Evolutionary conservation across 2,797 vertebrate genomes (phyloP).

Genomic region (Nothura maculosa): DNA sequence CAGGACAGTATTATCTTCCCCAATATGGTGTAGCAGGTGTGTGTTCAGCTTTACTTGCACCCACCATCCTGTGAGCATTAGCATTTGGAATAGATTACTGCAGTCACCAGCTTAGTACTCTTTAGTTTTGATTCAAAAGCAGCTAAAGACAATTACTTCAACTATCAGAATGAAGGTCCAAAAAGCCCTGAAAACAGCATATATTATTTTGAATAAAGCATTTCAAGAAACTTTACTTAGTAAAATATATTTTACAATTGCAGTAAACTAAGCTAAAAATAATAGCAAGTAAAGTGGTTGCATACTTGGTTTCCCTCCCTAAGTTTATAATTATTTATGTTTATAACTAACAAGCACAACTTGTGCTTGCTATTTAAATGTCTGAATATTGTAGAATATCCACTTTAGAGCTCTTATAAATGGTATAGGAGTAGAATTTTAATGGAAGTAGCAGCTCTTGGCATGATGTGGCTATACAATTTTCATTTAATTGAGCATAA

Average conservation of each 20-base stretch:
- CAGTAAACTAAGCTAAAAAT: neutral
- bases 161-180: neutral
- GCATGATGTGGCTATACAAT: slow-evolving; percentile 10
- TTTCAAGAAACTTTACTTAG: neutral
- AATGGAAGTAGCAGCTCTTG: slow-evolving; percentile 8
- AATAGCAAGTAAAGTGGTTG: neutral
- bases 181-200: neutral
- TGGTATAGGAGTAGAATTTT: neutral
- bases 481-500: slow-evolving; percentile 68
- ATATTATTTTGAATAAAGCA: neutral
- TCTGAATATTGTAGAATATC: neutral
- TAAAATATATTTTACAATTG: neutral
- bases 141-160: too few species aligned
- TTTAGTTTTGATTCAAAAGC: neutral
- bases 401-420: neutral
- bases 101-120: neutral
- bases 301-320: neutral
- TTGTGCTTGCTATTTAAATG: neutral
- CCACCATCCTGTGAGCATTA: neutral
- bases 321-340: neutral
- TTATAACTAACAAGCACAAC: neutral
- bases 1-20: neutral
- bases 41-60: neutral
- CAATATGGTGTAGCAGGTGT: neutral
- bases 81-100: too few species aligned